These are phyloP conservation scores for Theonella swinhoei DNA, from an alignment of 37 sponge, comb jelly and placozoan genomes.

Conservation along the genomic window DNA sequence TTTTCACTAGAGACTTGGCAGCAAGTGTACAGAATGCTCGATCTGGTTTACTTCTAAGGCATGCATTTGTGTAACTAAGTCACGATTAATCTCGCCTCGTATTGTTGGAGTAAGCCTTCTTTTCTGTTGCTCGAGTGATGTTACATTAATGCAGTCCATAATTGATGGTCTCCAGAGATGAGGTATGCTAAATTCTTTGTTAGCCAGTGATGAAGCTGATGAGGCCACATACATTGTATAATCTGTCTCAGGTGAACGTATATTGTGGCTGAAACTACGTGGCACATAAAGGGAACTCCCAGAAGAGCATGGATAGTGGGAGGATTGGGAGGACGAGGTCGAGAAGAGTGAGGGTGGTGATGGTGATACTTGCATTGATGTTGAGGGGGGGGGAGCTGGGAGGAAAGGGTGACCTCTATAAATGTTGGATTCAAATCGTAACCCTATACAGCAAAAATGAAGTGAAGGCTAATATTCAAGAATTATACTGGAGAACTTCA, in stretches of 20 bases:
- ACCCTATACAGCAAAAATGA: too few relatives aligned
- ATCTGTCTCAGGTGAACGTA: neutral
- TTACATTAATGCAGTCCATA: neutral
- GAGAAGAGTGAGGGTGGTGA: too few relatives aligned
- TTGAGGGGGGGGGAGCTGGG: too few relatives aligned
- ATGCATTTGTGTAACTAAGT: neutral
- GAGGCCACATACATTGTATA: conserved; percentile 2
- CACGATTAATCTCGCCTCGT: conserved; percentile 14
- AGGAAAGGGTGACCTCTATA: too few relatives aligned
- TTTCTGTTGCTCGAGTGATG: conserved; percentile 4
- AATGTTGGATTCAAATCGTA: too few relatives aligned
- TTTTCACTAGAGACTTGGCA: neutral
- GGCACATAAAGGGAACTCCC: neutral
- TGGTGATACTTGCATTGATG: too few relatives aligned
- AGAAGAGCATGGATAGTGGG: too few relatives aligned
- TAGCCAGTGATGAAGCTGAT: neutral
- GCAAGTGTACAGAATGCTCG: neutral
- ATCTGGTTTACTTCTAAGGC: neutral
- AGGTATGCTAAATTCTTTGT: neutral
- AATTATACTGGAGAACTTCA: too few relatives aligned
- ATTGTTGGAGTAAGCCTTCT: neutral
- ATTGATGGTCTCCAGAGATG: conserved; percentile 12
- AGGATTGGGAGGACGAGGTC: too few relatives aligned
- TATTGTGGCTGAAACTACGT: too few relatives aligned
- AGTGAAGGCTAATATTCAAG: too few relatives aligned